Conservation (phyloP, 2,888 invertebrate species). For the Scotopteryx bipunctaria region DNA sequence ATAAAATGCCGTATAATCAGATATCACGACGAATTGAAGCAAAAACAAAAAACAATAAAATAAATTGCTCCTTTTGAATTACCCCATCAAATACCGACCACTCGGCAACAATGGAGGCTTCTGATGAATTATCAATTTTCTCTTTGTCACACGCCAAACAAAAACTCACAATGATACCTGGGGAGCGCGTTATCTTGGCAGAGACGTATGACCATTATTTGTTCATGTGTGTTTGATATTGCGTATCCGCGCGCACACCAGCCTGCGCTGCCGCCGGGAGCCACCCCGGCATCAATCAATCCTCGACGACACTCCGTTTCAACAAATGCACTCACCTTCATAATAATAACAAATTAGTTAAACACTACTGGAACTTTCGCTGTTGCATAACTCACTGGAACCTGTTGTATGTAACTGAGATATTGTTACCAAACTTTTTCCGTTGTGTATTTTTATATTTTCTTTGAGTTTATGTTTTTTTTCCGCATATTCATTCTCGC, state of each 20-base stretch:
- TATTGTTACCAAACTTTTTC: background rate
- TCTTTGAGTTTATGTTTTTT: background rate
- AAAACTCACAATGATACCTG: constrained; percentile 73
- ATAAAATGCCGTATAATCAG: constrained; percentile 38
- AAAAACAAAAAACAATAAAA: constrained; percentile 64
- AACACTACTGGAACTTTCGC: background rate
- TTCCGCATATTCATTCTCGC: background rate
- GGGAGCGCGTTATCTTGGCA: constrained; percentile 76
- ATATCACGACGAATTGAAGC: constrained; percentile 38
- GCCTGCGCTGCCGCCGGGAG: constrained; percentile 44
- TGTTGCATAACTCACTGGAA: background rate
- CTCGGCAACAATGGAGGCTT: constrained; percentile 63
- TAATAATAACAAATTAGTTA: constrained; percentile 39
- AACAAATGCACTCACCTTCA: constrained; percentile 49
- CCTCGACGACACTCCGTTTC: constrained; percentile 58
- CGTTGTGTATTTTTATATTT: background rate
- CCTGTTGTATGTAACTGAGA: no score
- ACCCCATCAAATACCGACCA: constrained; percentile 63
- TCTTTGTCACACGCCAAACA: constrained; percentile 75
- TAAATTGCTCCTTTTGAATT: constrained; percentile 64
- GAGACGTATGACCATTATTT: constrained; percentile 76
- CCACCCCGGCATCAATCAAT: constrained; percentile 64
- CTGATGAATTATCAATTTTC: constrained; percentile 79
- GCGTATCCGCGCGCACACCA: constrained; percentile 45
- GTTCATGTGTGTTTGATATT: constrained; percentile 63